Base-by-base conservation (phyloP, 2,888 invertebrate species). In the Xanthorhoe spadicearia region DNA sequence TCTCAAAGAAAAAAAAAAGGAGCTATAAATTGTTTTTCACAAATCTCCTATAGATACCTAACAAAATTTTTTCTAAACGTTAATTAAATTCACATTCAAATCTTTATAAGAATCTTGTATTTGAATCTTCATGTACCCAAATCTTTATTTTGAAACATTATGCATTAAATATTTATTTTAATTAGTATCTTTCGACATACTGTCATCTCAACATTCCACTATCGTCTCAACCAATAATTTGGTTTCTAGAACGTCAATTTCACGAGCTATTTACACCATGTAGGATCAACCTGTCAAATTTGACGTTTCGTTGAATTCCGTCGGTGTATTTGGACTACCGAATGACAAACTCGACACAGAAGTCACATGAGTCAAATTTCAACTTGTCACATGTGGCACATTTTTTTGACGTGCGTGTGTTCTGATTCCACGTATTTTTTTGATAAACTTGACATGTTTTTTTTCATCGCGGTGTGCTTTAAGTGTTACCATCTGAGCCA, bases 221-320 rank as follows among this genome's bases (percentile, higher is more conserved):
- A 32, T n/a, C n/a, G n/a, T n/a, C n/a, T n/a, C 6, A 43, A 50
- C n/a, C 18, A 18, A 38, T 28, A 63, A 63, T 38, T 57, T 23
- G 38, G 10, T 38, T 7, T 61, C 75, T 83, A 35, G 80, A 77
- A 70, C 64, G 69, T 55, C 70, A 79, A 89, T 91, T 90, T 89
- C 85, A 90, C 87, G 86, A 81, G 67, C 80, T 78, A 86, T 89
- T 90, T 84, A 78, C 83, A 76, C 69, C 75, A 48, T 66, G 68
- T 67, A 69, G 75, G 81, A 84, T 85, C 78, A 82, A 77, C 77
- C 75, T 74, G 73, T 83, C 82, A 82, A 72, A 77, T 74, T 76
- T 79, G 80, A 82, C 78, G 78, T 83, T 91, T 89, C 90, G 79
- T 68, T 85, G 89, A 88, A 90, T 80, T 86, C 73, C 61, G 81